Base-by-base conservation (phyloP, 2,113 vertebrate genomes). In the Axis porcinus region DNA sequence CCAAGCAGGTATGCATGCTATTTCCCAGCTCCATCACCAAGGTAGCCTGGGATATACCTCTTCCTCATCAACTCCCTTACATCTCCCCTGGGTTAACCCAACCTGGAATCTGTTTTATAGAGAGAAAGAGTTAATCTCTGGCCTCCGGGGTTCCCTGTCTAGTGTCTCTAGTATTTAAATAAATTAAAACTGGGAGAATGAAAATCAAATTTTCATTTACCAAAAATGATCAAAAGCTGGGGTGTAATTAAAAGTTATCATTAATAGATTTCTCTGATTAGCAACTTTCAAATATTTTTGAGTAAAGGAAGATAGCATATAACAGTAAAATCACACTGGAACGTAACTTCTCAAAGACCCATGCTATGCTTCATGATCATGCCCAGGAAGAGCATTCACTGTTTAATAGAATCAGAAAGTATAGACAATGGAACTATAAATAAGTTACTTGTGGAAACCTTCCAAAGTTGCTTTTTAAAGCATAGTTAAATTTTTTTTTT, bases 391-490 rank as follows among this genome's bases (percentile, higher is more conserved):
- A 67, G 36, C 2, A 36, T 43, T 52, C 52, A 17, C 81, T 78
- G 19, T 52, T 74, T 45, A 60, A 52, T 0, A 45, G 62, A 4
- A 36, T 50, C 54, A 25, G 27, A 55, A 78, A 50, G 7, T 45
- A 17, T 30, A 55, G 17, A 58, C 36, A n/a, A 40, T 70, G 10
- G 19, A 27, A 50, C 16, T 87, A 30, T 40, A 86, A 96, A 64
- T 55, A 36, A 43, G 47, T 85, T 47, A 36, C 45, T 58, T 78
- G 67, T 6, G 36, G 55, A 12, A 27, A 54, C 78, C 52, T 93
- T 92, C 76, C 78, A 43, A 86, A 50, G 58, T 54, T 83, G 89
- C 27, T 87, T 93, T 94, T 90, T 40, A 91, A 96, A 92, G 57
- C 13, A 10, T 79, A 84, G 25, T 5, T 82, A 52, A 30, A 82